phyloP scores from a whole-genome alignment of 2,888 invertebrate genomes.

The Druceiella hillmani region DNA sequence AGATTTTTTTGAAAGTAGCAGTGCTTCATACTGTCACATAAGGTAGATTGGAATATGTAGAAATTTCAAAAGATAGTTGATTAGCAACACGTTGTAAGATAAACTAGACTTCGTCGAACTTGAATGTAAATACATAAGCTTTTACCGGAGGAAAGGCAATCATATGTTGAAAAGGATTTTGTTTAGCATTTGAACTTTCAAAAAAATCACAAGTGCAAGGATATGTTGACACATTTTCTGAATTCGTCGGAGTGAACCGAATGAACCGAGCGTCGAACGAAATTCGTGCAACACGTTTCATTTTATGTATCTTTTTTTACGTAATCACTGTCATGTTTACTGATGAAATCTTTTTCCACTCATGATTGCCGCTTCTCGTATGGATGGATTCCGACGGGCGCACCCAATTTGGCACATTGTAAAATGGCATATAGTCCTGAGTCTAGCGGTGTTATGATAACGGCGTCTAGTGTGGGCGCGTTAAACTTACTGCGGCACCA shows the following conservation, averaged over 20 bases:
- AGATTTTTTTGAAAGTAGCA: slow-evolving; percentile 59
- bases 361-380: slow-evolving; percentile 51
- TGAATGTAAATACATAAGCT: too few species aligned
- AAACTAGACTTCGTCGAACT: too few species aligned
- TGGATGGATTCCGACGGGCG: slow-evolving; percentile 33
- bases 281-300: too few species aligned
- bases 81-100: too few species aligned
- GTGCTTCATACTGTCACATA: too few species aligned
- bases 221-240: slow-evolving; percentile 66
- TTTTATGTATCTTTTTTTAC: too few species aligned
- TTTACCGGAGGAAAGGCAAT: too few species aligned
- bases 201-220: slow-evolving; percentile 33
- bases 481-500: slow-evolving; percentile 45
- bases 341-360: slow-evolving; percentile 51
- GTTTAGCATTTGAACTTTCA: slow-evolving; percentile 33
- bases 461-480: slow-evolving; percentile 31
- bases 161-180: slow-evolving; percentile 45
- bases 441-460: slow-evolving; percentile 54
- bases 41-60: too few species aligned
- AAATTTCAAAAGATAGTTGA: too few species aligned
- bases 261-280: too few species aligned
- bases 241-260: too few species aligned
- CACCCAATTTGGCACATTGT: slow-evolving; percentile 41
- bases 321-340: slow-evolving; percentile 29
- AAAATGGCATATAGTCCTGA: slow-evolving; percentile 37